Evolutionary conservation across 2,113 vertebrate genomes (phyloP).

Genomic region (Lucifuga dentata): DNA sequence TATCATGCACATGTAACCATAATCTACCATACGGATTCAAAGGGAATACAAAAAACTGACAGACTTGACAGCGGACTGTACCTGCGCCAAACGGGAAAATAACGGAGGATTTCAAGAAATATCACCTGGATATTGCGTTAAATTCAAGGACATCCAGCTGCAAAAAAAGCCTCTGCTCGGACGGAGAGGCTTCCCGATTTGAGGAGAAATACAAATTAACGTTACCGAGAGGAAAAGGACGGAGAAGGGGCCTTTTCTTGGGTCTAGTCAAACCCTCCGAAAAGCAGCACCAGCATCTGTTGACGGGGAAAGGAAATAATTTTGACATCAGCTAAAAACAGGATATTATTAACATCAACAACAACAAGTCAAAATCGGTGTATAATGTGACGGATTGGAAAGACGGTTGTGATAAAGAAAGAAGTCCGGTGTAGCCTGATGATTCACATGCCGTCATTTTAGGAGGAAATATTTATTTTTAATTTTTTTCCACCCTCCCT

Average conservation of each 20-base stretch:
- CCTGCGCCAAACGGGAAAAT: conserved; percentile 69
- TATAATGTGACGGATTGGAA: conserved; percentile 67
- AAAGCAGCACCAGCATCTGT: conserved; percentile 62
- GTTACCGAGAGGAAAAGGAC: conserved; percentile 66
- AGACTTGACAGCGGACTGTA: conserved; percentile 78
- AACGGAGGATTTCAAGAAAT: conserved; percentile 64
- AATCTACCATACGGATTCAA: conserved; percentile 75
- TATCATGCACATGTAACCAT: conserved; percentile 81
- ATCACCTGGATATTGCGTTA: conserved; percentile 65
- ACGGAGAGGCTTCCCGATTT: conserved; percentile 72
- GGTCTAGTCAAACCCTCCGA: conserved; percentile 66
- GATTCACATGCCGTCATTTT: conserved; percentile 83
- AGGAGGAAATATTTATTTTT: conserved; percentile 77
- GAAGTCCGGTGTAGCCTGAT: conserved; percentile 65
- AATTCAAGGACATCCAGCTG: conserved; percentile 67
- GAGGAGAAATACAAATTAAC: conserved; percentile 80
- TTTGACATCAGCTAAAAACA: conserved; percentile 59
- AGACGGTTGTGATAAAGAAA: conserved; percentile 46
- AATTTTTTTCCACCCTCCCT: conserved; percentile 34
- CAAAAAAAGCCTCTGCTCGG: conserved; percentile 55
- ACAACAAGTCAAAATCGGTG: conserved; percentile 13
- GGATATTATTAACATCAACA: conserved; percentile 58
- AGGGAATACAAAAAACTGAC: conserved; percentile 76
- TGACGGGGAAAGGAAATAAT: conserved; percentile 61
- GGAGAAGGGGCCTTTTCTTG: conserved; percentile 72